Evolutionary conservation across 2,113 vertebrate species (phyloP).

Genomic region (Mobula birostris): DNA sequence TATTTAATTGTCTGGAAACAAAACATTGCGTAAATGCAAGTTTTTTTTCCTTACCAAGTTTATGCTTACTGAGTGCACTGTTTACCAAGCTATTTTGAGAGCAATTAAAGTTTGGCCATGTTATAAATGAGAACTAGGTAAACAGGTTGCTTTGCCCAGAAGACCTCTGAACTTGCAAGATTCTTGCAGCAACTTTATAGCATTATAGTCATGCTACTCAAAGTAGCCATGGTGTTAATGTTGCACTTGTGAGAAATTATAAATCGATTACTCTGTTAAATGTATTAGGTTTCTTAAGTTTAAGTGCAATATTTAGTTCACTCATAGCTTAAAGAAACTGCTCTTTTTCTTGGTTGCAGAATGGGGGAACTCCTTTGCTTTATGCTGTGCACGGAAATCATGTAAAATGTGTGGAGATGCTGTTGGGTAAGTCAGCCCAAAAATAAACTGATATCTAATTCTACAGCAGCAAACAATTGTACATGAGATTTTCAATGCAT

Average conservation of each 20-base stretch:
- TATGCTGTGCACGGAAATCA: slow-evolving; percentile 98
- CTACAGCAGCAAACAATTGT: not conserved
- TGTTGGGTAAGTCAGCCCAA: slow-evolving; percentile 68
- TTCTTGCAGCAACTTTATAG: not conserved
- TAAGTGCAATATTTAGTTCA: not conserved
- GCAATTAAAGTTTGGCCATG: not conserved
- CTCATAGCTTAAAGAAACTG: not conserved
- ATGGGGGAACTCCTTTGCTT: slow-evolving; percentile 86
- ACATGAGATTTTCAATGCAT: not conserved
- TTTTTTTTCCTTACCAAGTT: too few relatives aligned
- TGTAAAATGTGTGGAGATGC: slow-evolving; percentile 89
- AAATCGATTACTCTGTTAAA: not conserved
- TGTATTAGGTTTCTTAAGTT: not conserved
- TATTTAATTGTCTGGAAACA: too few relatives aligned
- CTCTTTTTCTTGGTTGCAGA: slow-evolving; percentile 60
- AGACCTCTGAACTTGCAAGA: not conserved
- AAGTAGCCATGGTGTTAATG: not conserved
- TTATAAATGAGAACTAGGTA: not conserved
- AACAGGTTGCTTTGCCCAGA: not conserved
- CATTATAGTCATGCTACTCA: not conserved
- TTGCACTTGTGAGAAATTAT: not conserved
- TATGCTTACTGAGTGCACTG: too few relatives aligned
- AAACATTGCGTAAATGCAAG: too few relatives aligned
- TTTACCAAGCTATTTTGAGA: not conserved
- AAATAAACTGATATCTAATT: slow-evolving; percentile 4